Evolutionary conservation across 2,888 invertebrate genomes (phyloP).

Genomic region (Epistrophe eligans): DNA sequence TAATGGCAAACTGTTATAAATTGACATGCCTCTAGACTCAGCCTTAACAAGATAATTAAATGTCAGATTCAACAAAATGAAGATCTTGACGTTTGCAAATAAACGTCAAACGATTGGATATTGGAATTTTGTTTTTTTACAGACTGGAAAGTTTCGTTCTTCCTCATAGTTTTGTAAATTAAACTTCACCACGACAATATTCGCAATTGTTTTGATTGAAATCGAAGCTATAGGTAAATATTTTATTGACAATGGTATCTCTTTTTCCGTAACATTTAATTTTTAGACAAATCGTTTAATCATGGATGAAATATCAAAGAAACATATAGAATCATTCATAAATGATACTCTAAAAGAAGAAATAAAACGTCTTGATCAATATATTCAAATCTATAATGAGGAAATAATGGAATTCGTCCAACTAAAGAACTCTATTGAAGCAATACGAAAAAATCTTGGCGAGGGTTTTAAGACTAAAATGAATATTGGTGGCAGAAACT

Average conservation of each 20-base stretch:
- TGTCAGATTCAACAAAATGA: too few relatives aligned
- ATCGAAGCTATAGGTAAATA: not conserved
- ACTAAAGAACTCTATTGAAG: conserved; percentile 89
- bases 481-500: conserved; percentile 93
- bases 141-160: too few relatives aligned
- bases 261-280: not conserved
- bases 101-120: too few relatives aligned
- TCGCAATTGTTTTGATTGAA: not conserved
- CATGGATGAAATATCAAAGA: conserved; percentile 80
- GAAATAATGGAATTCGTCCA: conserved; percentile 90
- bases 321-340: conserved; percentile 87
- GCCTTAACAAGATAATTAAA: too few relatives aligned
- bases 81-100: too few relatives aligned
- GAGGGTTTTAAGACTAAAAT: conserved; percentile 88
- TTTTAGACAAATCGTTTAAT: not conserved
- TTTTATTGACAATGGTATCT: not conserved
- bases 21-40: too few relatives aligned
- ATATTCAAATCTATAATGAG: conserved; percentile 87
- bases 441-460: conserved; percentile 85
- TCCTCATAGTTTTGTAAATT: too few relatives aligned
- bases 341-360: conserved; percentile 91
- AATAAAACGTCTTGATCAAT: conserved; percentile 86
- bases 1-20: too few relatives aligned
- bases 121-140: too few relatives aligned
- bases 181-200: not conserved